Conservation (phyloP, 2,797 vertebrate species). For the Pachyuromys duprasi region DNA sequence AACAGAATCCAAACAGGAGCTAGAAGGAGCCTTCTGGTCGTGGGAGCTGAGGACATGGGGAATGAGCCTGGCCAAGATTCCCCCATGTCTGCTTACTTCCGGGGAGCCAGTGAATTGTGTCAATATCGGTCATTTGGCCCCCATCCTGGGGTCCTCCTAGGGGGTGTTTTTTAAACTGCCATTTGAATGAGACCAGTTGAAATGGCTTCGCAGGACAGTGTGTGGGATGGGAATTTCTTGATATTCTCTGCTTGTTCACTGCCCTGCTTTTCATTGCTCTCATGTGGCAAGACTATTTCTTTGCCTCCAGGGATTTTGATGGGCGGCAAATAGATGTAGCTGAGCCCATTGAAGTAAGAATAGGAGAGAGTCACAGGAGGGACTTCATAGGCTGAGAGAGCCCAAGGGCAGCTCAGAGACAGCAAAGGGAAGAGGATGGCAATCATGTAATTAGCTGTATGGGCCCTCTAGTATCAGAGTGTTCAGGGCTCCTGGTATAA, state of each 20-base stretch:
- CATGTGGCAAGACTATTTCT: neutral
- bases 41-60: neutral
- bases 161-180: slow-evolving; percentile 37
- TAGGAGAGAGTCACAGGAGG: neutral
- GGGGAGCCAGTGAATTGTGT: neutral
- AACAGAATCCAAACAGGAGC: neutral
- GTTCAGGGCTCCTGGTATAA: neutral
- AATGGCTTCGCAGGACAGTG: neutral
- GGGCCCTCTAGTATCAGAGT: neutral
- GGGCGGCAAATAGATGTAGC: neutral
- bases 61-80: neutral
- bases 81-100: slow-evolving; percentile 30
- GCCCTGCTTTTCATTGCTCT: neutral
- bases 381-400: neutral
- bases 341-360: neutral
- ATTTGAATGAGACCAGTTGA: neutral
- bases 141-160: slow-evolving; percentile 1
- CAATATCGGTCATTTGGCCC: neutral
- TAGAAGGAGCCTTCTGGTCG: neutral
- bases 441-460: rapidly evolving
- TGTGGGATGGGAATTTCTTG: neutral
- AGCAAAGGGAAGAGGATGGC: neutral
- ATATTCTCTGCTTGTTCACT: neutral
- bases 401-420: neutral
- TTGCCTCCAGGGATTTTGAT: neutral